Evolutionary conservation across 2,797 vertebrate genomes (phyloP).

Genomic region (Gallinago stenura): DNA sequence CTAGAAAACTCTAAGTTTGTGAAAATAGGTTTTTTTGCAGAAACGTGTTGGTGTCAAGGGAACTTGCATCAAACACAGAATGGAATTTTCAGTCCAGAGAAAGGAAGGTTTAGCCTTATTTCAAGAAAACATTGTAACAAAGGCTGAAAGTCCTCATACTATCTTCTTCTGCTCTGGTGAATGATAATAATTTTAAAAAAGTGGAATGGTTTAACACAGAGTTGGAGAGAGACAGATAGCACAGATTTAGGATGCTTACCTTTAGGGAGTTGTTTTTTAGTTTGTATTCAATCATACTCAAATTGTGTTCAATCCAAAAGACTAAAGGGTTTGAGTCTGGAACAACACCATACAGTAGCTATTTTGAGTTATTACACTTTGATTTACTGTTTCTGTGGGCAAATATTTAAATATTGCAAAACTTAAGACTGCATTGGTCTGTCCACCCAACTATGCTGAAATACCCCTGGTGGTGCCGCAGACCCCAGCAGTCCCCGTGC

Average conservation of each 20-base stretch:
- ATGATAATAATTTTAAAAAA: not conserved
- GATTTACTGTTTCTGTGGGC: not conserved
- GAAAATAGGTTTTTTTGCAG: not conserved
- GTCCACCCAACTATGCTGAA: fast-evolving
- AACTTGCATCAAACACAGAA: not conserved
- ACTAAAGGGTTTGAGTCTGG: not conserved
- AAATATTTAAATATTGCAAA: not conserved
- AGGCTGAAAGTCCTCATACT: not conserved
- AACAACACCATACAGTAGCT: not conserved
- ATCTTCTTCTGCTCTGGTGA: not conserved
- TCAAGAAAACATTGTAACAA: not conserved
- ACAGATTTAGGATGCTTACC: not conserved
- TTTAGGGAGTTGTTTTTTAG: not conserved
- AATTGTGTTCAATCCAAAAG: not conserved
- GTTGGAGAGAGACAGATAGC: not conserved
- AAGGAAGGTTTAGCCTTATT: not conserved
- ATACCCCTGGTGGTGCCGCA: fast-evolving
- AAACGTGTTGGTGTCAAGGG: not conserved
- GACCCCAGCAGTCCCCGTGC: fast-evolving
- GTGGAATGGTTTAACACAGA: not conserved
- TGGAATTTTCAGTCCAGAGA: not conserved
- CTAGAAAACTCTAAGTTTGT: not conserved
- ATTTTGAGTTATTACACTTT: not conserved
- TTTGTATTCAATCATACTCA: not conserved
- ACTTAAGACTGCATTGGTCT: not conserved